phyloP scores from a whole-genome alignment of 2,888 invertebrate genomes.

The Eubasilissa splendida region DNA sequence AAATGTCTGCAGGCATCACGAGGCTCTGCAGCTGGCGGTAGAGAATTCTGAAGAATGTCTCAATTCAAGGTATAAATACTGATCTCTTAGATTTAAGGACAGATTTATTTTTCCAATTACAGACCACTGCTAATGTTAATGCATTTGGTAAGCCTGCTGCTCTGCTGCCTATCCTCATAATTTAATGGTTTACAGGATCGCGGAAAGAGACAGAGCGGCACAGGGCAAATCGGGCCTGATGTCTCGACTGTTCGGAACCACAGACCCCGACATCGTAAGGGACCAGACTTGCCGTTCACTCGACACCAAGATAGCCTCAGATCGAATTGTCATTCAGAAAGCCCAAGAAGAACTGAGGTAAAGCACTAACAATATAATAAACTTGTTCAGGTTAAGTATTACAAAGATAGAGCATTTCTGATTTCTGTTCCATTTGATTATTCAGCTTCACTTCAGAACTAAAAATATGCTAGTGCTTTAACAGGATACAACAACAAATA shows the following conservation, averaged over 20 bases:
- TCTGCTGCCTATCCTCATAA: neutral
- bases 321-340: conserved; percentile 73
- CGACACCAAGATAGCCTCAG: conserved; percentile 78
- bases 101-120: neutral
- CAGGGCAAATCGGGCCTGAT: conserved; percentile 82
- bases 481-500: too few species aligned
- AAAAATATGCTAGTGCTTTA: too few species aligned
- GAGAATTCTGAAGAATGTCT: conserved; percentile 81
- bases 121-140: too few species aligned
- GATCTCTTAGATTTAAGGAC: neutral
- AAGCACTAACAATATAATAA: conserved; percentile 60
- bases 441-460: too few species aligned
- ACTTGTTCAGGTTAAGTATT: too few species aligned
- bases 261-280: conserved; percentile 83
- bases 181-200: conserved; percentile 61
- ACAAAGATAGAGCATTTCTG: too few species aligned
- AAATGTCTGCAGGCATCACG: conserved; percentile 82
- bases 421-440: too few species aligned
- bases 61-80: conserved; percentile 65
- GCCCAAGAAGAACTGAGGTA: conserved; percentile 76
- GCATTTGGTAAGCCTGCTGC: neutral
- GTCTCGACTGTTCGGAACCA: conserved; percentile 81
- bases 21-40: conserved; percentile 80
- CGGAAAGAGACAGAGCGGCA: conserved; percentile 73
- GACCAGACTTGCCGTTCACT: conserved; percentile 79